Evolutionary conservation across 53 echinoderm and acorn worm genomes (phyloP).

Genomic region (Zoroaster sp.): DNA sequence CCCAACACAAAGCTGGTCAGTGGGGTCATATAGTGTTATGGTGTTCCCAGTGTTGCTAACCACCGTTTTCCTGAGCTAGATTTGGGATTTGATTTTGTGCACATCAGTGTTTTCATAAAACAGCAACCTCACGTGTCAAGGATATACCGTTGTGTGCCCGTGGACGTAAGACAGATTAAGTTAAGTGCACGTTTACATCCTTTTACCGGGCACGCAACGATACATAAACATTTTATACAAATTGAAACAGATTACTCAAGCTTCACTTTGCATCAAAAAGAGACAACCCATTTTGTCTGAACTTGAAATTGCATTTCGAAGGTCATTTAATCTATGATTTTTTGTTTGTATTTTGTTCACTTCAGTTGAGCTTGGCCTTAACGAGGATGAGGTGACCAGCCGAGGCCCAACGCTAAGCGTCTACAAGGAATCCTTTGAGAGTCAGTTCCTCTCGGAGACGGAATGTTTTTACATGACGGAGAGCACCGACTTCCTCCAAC

Average conservation of each 20-base stretch:
- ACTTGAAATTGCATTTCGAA: background rate
- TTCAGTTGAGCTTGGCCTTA: constrained; percentile 94
- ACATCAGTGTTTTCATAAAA: no score
- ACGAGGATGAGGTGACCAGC: constrained; percentile 87
- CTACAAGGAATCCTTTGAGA: constrained; percentile 96
- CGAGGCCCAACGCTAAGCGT: constrained; percentile 91
- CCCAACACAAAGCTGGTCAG: constrained; percentile 95
- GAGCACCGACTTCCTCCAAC: constrained; percentile 91
- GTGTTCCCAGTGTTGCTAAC: no score
- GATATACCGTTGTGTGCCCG: no score
- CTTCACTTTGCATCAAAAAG: no score
- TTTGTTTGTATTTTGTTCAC: background rate
- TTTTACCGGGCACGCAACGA: no score
- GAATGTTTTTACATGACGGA: constrained; percentile 92
- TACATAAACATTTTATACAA: background rate
- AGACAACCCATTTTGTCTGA: no score
- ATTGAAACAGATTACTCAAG: no score
- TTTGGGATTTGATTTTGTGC: no score
- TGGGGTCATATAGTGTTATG: constrained; percentile 97
- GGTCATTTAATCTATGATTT: background rate
- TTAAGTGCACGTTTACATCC: no score
- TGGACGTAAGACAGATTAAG: no score
- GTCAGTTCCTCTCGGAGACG: constrained; percentile 86
- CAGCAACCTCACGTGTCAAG: no score
- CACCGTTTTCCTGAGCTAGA: no score